Conservation (phyloP, 1,140 invertebrate species). For the Lepidurus packardi region DNA sequence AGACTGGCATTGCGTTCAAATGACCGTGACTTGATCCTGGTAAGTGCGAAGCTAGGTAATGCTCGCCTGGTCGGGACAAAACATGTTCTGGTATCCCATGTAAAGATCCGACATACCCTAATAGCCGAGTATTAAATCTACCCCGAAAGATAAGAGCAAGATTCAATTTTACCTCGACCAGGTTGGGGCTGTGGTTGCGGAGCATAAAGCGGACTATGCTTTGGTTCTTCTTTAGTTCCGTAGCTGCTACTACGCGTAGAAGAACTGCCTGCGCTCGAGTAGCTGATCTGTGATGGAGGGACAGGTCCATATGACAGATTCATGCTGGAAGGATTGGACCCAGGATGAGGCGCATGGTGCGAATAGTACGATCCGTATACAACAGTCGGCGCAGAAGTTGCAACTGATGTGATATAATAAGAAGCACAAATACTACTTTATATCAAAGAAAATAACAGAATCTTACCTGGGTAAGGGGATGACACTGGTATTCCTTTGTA, state of each 20-base stretch:
- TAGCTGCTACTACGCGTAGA: background rate
- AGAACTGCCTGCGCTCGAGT: slow-evolving; percentile 41
- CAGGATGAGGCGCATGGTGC: slow-evolving; percentile 7
- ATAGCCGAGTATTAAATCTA: background rate
- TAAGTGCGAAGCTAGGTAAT: background rate
- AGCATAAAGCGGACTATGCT: slow-evolving; percentile 41
- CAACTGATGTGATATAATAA: slow-evolving; percentile 27
- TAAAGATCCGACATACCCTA: slow-evolving; percentile 37
- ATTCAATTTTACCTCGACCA: slow-evolving; percentile 26
- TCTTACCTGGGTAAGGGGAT: slow-evolving; percentile 39
- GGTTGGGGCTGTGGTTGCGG: slow-evolving; percentile 37
- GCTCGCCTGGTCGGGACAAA: background rate
- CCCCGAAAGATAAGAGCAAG: slow-evolving; percentile 12
- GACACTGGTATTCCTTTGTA: slow-evolving; percentile 47
- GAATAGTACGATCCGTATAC: slow-evolving; percentile 38
- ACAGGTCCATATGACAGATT: slow-evolving; percentile 43
- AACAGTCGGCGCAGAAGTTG: slow-evolving; percentile 38
- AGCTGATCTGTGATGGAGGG: slow-evolving; percentile 41
- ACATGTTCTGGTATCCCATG: slow-evolving; percentile 34
- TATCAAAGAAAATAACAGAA: slow-evolving; percentile 36
- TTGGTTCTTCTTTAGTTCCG: background rate
- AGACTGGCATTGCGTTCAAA: background rate
- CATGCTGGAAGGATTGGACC: slow-evolving; percentile 38
- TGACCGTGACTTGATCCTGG: background rate
- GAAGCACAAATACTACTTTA: background rate